phyloP scores from a whole-genome alignment of 2,888 invertebrate genomes.

The Paralinhomoeus sp. region DNA sequence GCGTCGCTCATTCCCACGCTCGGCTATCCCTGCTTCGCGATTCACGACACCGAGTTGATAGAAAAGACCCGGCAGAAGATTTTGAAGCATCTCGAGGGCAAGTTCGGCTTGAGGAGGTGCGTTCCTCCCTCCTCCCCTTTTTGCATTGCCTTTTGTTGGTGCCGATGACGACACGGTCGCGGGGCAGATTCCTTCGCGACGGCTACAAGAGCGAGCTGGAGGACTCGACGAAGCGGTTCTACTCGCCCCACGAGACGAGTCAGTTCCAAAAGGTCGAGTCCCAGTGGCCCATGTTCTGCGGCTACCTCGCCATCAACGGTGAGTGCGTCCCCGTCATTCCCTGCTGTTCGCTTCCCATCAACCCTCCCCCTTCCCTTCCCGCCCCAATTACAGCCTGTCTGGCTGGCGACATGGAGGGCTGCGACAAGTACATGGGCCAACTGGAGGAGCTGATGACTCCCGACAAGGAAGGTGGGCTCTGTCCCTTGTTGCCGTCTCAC shows the following conservation, averaged over 20 bases:
- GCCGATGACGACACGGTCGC: neutral
- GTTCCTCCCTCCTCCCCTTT: neutral
- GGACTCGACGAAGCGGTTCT: slow-evolving; percentile 52
- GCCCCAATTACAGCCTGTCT: slow-evolving; percentile 7
- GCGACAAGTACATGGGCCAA: slow-evolving; percentile 61
- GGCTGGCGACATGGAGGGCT: slow-evolving; percentile 22
- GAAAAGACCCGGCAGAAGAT: slow-evolving; percentile 57
- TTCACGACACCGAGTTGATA: slow-evolving; percentile 74
- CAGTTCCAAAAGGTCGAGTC: slow-evolving; percentile 80
- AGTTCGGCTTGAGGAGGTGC: slow-evolving; percentile 63
- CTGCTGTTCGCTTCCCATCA: too few relatives aligned
- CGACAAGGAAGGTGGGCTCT: slow-evolving; percentile 42
- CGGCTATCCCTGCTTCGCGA: slow-evolving; percentile 91
- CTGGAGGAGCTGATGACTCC: slow-evolving; percentile 49
- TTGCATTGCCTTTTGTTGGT: neutral
- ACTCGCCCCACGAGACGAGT: slow-evolving; percentile 70
- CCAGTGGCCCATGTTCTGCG: slow-evolving; percentile 90
- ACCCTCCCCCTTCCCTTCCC: too few relatives aligned
- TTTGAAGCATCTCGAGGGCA: slow-evolving; percentile 43
- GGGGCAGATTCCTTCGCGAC: slow-evolving; percentile 57
- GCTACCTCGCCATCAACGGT: slow-evolving; percentile 86
- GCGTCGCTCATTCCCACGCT: slow-evolving; percentile 69
- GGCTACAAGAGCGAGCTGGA: slow-evolving; percentile 73
- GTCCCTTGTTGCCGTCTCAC: neutral
- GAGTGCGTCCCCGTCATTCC: slow-evolving; percentile 10